These are phyloP conservation scores for Lithophane ornitopus DNA, from an alignment of 2,888 invertebrate species.

Conservation along the genomic window DNA sequence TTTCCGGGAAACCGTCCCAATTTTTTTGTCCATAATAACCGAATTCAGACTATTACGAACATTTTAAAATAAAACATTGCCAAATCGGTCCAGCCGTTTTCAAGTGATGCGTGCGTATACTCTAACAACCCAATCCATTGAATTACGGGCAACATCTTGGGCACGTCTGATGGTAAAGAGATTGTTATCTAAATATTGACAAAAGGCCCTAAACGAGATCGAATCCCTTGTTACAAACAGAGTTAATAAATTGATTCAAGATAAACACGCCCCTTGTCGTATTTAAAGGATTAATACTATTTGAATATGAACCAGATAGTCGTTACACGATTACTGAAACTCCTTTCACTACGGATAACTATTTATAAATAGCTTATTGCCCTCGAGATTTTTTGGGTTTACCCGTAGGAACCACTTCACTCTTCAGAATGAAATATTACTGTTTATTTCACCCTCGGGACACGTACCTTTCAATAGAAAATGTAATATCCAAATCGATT, in stretches of 20 bases:
- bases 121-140: conserved; percentile 53
- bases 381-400: conserved; percentile 63
- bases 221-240: conserved; percentile 71
- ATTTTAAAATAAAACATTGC: neutral
- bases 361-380: conserved; percentile 61
- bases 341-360: conserved; percentile 54
- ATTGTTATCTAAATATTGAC: conserved; percentile 80
- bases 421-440: conserved; percentile 62
- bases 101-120: conserved; percentile 11
- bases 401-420: conserved; percentile 56
- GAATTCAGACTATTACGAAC: neutral
- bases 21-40: neutral
- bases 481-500: conserved; percentile 60
- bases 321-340: conserved; percentile 49
- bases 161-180: conserved; percentile 67
- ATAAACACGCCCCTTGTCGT: conserved; percentile 73
- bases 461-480: conserved; percentile 63
- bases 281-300: conserved; percentile 66
- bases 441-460: conserved; percentile 60
- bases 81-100: too few relatives aligned
- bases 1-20: too few relatives aligned
- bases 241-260: conserved; percentile 76
- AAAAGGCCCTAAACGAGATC: conserved; percentile 77
- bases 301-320: conserved; percentile 57
- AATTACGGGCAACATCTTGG: conserved; percentile 50